Evolutionary conservation across 2,113 vertebrate genomes (phyloP).

Genomic region (Silurus asotus): DNA sequence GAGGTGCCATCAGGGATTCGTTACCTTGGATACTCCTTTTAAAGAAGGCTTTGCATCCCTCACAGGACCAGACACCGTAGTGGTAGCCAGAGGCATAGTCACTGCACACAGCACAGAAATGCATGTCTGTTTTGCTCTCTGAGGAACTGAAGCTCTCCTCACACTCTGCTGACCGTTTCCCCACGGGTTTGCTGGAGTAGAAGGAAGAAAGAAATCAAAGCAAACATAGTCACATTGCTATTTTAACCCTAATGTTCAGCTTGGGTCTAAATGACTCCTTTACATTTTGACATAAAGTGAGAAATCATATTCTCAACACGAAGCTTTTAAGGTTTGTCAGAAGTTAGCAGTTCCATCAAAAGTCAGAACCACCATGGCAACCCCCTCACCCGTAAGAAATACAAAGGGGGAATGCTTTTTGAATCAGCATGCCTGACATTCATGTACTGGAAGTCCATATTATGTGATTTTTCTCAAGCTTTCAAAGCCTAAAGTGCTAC

Average conservation of each 20-base stretch:
- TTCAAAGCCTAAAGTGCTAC: background rate
- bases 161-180: slow-evolving; percentile 69
- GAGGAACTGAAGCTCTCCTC: slow-evolving; percentile 70
- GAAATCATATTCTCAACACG: background rate
- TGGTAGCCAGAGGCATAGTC: slow-evolving; percentile 99
- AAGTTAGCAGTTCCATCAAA: background rate
- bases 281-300: background rate
- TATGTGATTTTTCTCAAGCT: background rate
- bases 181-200: slow-evolving; percentile 73
- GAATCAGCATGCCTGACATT: background rate
- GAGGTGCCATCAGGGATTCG: background rate
- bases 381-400: background rate
- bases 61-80: slow-evolving; percentile 97
- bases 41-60: slow-evolving; percentile 99
- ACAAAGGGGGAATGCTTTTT: background rate
- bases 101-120: slow-evolving; percentile 93
- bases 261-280: background rate
- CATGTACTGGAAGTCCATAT: background rate
- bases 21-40: slow-evolving; percentile 98
- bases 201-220: background rate
- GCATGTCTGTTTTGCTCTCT: slow-evolving; percentile 82
- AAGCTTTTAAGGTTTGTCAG: background rate
- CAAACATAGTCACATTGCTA: background rate
- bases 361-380: background rate
- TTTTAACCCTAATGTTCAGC: background rate